Conservation (phyloP, 92 coral and sea anemone species). For the Porites cylindrica region DNA sequence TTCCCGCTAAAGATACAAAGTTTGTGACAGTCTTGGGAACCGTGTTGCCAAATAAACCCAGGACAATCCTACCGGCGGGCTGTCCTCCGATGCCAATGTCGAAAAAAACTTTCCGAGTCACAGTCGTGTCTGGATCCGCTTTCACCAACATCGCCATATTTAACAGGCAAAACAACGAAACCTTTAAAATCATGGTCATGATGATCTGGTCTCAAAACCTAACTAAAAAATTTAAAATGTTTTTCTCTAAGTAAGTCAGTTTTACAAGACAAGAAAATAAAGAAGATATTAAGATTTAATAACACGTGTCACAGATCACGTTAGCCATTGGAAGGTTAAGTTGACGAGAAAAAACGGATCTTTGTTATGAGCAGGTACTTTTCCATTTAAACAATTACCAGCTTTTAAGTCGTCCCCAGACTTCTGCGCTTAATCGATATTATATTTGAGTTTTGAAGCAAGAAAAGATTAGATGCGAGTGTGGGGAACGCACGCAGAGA, state of each 20-base stretch:
- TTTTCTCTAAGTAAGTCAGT: neutral
- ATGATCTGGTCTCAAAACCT: neutral
- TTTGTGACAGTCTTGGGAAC: conserved; percentile 95
- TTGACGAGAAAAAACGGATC: neutral
- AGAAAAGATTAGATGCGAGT: no score
- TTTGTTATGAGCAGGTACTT: neutral
- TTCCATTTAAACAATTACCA: neutral
- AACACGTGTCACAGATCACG: conserved; percentile 6
- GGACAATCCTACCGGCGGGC: conserved; percentile 86
- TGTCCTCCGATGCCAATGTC: conserved; percentile 80
- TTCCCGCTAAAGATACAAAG: conserved; percentile 88
- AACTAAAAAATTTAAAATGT: neutral
- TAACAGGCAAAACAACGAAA: neutral
- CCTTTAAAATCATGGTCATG: conserved; percentile 23
- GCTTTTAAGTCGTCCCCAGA: neutral
- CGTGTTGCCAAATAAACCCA: conserved; percentile 90
- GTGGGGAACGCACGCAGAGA: no score
- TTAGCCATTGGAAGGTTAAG: neutral
- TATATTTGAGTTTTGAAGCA: no score
- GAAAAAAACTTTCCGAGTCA: conserved; percentile 82
- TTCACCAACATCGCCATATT: conserved; percentile 20
- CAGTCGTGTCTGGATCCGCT: conserved; percentile 71
- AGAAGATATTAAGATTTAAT: conserved; percentile 26
- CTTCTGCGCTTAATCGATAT: neutral
- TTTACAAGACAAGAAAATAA: neutral